These are phyloP conservation scores for Montipora cactus DNA, from an alignment of 64 coral and sea anemone genomes.

Conservation along the genomic window DNA sequence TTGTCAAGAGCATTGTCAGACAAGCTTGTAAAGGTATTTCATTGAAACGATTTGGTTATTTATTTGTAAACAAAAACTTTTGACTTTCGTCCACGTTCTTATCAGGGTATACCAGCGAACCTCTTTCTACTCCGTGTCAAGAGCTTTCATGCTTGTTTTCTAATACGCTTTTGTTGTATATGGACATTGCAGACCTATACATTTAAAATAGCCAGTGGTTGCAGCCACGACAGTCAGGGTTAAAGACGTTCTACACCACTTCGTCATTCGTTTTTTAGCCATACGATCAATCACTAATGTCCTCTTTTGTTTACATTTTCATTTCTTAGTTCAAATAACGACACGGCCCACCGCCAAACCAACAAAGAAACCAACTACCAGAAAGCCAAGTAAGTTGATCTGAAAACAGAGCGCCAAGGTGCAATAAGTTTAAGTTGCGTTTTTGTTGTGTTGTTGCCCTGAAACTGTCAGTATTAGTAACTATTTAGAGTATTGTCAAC, in stretches of 20 bases:
- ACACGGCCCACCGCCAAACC: slow-evolving; percentile 22
- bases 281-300: background rate
- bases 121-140: background rate
- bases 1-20: slow-evolving; percentile 51
- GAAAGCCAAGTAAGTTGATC: slow-evolving; percentile 43
- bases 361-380: slow-evolving; percentile 8
- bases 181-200: no score
- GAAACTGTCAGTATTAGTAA: no score
- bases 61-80: background rate
- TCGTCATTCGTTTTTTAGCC: no score
- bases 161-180: no score
- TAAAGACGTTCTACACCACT: no score
- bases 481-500: no score
- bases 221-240: no score
- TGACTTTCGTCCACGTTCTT: background rate
- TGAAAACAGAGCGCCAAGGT: no score
- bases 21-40: slow-evolving; percentile 81
- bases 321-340: slow-evolving; percentile 22
- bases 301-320: background rate
- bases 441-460: no score
- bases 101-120: background rate
- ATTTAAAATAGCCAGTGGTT: no score
- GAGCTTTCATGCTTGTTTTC: background rate
- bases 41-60: background rate
- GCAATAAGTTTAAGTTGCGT: no score